A percentile compares a stretch with the other conserved stretches of the same genome.
Evolutionary conservation across 2,113 vertebrate species (phyloP).

Genomic region (Hepsetus odoe): DNA sequence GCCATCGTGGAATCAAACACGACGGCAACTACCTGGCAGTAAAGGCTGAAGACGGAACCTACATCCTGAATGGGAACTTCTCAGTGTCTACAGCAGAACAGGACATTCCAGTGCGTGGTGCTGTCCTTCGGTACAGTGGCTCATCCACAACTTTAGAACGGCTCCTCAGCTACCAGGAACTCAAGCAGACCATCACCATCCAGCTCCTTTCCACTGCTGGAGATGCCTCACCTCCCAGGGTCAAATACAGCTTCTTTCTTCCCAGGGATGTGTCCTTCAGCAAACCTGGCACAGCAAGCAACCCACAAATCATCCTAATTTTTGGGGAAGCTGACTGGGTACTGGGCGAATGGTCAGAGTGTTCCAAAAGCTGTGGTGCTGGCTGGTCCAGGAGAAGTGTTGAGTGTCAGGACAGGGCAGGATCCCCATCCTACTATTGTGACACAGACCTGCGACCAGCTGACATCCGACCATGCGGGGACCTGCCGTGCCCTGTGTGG

Average conservation of each 20-base stretch:
- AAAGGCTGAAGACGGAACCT: conserved; percentile 79
- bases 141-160: conserved; percentile 91
- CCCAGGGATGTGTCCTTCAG: conserved; percentile 82
- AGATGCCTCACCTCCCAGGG: conserved; percentile 79
- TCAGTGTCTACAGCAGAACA: conserved; percentile 91
- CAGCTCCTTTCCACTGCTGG: conserved; percentile 85
- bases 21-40: conserved; percentile 93
- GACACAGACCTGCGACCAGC: conserved; percentile 81
- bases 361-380: conserved; percentile 88
- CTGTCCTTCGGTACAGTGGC: conserved; percentile 92
- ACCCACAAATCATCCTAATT: conserved; percentile 79
- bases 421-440: conserved; percentile 80
- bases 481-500: conserved; percentile 87
- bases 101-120: conserved; percentile 87
- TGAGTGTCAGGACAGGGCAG: conserved; percentile 82
- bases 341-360: conserved; percentile 90
- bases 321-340: conserved; percentile 83
- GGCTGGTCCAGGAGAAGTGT: conserved; percentile 90
- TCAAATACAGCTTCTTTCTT: conserved; percentile 94
- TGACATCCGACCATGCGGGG: conserved; percentile 86
- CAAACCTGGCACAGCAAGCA: conserved; percentile 76
- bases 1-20: conserved; percentile 84
- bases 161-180: conserved; percentile 89
- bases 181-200: conserved; percentile 84
- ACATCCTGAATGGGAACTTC: conserved; percentile 93